Evolutionary conservation across 2,888 invertebrate species (phyloP).

Genomic region (Apotomis capreana): DNA sequence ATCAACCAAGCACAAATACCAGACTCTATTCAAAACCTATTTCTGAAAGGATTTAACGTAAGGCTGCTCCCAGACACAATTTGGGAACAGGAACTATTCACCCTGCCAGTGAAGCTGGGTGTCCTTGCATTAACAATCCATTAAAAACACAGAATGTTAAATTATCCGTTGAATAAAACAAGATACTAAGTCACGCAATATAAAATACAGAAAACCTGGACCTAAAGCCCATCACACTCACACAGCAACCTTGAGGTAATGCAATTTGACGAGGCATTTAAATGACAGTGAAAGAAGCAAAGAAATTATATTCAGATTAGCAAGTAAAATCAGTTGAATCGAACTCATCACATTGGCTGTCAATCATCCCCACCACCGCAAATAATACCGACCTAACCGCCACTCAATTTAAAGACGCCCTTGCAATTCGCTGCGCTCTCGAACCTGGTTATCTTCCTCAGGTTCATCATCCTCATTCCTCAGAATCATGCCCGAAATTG

Average conservation of each 20-base stretch:
- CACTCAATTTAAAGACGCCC: background rate
- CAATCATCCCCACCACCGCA: background rate
- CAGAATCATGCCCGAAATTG: conserved; percentile 11
- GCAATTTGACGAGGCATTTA: too few species aligned
- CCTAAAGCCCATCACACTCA: background rate
- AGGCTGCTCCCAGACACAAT: too few species aligned
- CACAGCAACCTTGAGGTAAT: too few species aligned
- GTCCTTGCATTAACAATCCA: too few species aligned
- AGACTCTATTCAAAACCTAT: too few species aligned
- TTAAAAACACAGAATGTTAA: too few species aligned
- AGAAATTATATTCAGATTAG: background rate
- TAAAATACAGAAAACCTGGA: background rate
- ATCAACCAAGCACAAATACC: too few species aligned
- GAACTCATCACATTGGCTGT: too few species aligned
- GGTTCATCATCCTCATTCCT: background rate
- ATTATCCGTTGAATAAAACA: background rate
- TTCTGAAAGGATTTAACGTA: too few species aligned
- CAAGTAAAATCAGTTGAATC: background rate
- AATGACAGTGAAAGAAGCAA: background rate
- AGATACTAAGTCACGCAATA: background rate
- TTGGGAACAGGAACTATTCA: too few species aligned
- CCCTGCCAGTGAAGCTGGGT: too few species aligned
- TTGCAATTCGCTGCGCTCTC: background rate
- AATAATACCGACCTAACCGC: background rate
- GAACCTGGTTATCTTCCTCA: background rate